A percentile compares a stretch with the other conserved stretches of the same genome.
phyloP scores from a whole-genome alignment of 1,140 invertebrate species.

The Ladona fulva region DNA sequence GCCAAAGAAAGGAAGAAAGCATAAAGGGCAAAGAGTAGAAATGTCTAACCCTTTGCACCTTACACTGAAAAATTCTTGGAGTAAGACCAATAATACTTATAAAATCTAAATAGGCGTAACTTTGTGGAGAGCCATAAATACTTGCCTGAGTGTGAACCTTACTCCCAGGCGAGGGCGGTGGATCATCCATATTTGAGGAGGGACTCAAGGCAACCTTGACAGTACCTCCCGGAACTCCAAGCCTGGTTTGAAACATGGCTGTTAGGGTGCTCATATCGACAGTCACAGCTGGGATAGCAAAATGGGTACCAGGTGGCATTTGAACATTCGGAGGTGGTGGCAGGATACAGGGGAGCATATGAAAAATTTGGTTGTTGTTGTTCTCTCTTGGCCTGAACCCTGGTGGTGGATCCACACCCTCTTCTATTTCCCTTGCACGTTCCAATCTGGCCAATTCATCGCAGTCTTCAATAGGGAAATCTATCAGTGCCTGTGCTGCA shows the following conservation, averaged over 20 bases:
- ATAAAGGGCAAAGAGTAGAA: too few species aligned
- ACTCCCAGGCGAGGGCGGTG: slow-evolving; percentile 22
- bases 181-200: slow-evolving; percentile 36
- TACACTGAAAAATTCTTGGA: slow-evolving; percentile 22
- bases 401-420: slow-evolving; percentile 60
- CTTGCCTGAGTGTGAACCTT: slow-evolving; percentile 64
- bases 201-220: slow-evolving; percentile 40
- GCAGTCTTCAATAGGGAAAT: slow-evolving; percentile 50
- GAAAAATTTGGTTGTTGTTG: not conserved
- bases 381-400: slow-evolving; percentile 27
- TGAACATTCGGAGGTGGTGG: too few species aligned
- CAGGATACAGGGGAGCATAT: too few species aligned
- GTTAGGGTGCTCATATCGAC: slow-evolving; percentile 49
- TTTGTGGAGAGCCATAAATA: not conserved
- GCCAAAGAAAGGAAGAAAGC: too few species aligned
- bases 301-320: slow-evolving; percentile 33
- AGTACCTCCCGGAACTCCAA: slow-evolving; percentile 40
- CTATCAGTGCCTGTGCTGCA: slow-evolving; percentile 15
- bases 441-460: slow-evolving; percentile 59
- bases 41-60: too few species aligned
- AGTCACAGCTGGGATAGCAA: slow-evolving; percentile 44
- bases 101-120: not conserved
- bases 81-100: too few species aligned
- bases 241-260: slow-evolving; percentile 48
- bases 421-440: slow-evolving; percentile 63